Conservation (phyloP, 1,140 invertebrate genomes). For the Ceratina japonica region DNA sequence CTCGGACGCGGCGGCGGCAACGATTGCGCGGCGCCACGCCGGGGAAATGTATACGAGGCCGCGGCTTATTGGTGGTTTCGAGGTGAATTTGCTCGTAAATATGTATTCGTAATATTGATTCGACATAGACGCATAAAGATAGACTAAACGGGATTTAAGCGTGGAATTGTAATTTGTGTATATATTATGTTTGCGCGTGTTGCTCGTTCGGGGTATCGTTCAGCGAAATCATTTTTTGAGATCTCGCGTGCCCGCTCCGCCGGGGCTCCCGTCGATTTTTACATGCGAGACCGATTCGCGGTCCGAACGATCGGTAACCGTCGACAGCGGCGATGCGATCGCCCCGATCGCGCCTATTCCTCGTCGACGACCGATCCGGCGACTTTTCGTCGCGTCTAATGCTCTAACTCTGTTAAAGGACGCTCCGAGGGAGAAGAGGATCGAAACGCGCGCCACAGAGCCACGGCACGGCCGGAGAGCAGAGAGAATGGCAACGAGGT, state of each 20-base stretch:
- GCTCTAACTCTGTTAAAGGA: background rate
- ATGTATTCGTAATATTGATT: conserved; percentile 65
- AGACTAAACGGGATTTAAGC: conserved; percentile 64
- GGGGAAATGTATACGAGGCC: conserved; percentile 61
- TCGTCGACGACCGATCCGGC: background rate
- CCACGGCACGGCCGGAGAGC: background rate
- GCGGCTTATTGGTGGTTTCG: conserved; percentile 65
- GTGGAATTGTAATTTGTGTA: conserved; percentile 61
- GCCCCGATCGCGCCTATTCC: background rate
- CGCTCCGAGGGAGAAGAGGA: background rate
- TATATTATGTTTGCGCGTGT: conserved; percentile 59
- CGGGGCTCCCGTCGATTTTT: conserved; percentile 32
- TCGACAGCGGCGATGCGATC: background rate
- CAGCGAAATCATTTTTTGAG: conserved; percentile 54
- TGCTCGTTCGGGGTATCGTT: conserved; percentile 10
- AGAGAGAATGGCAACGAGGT: conserved; percentile 48
- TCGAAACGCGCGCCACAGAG: background rate
- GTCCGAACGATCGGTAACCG: background rate
- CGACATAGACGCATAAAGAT: conserved; percentile 66
- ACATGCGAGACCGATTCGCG: background rate
- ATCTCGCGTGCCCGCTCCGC: background rate
- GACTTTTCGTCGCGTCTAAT: background rate
- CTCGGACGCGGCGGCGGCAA: conserved; percentile 55
- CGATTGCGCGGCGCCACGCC: conserved; percentile 27
- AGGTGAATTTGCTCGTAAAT: conserved; percentile 64